Evolutionary conservation across 1,140 invertebrate species (phyloP), one percentile per base, ranked within the genome.

Genomic region (Lepidostoma basale): DNA sequence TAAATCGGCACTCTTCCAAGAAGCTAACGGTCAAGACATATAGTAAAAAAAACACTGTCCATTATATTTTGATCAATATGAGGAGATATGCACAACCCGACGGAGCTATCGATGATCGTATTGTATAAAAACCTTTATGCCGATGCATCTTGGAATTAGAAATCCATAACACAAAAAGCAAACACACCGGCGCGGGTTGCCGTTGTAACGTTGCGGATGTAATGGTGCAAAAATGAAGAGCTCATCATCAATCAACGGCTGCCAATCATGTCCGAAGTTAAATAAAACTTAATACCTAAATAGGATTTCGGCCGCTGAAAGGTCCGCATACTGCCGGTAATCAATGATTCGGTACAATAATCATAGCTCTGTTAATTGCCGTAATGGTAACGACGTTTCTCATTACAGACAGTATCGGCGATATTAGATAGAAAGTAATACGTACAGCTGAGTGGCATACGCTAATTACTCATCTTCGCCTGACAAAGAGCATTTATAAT

Each of bases 131-230:
- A 36, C 5, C 9, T n/a, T 20, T 18, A 39, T 36, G 30, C 28
- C 16, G 14, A 20, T 56, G 52, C 30, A 56, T 36, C 20, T 12
- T 16, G 14, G 52, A 20, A 56, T 56, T 56, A 56, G 36, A 56
- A 22, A 33, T 56, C 16, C 16, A 23, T 12, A 14, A 12, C 52
- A 56, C n/a, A 33, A 56, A 26, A 30, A 26, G 36, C 12, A n/a
- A 18, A 47, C 44, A 22, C 6, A 5, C 18, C 23, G 9, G n/a
- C 9, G 18, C 20, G n/a, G 14, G 44, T 23, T 18, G 42, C 3
- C 12, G 20, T 3, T 22, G 10, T 20, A 9, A 18, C n/a, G 9
- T 22, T 18, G 22, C 23, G n/a, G 26, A 20, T 39, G 18, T 20
- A 22, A 33, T 12, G 28, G 28, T 36, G 9, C 2, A 22, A 2